Evolutionary conservation across 2,113 vertebrate species (phyloP), one percentile per base, ranked within the genome.

Genomic region (Apistogramma diplotaenia): DNA sequence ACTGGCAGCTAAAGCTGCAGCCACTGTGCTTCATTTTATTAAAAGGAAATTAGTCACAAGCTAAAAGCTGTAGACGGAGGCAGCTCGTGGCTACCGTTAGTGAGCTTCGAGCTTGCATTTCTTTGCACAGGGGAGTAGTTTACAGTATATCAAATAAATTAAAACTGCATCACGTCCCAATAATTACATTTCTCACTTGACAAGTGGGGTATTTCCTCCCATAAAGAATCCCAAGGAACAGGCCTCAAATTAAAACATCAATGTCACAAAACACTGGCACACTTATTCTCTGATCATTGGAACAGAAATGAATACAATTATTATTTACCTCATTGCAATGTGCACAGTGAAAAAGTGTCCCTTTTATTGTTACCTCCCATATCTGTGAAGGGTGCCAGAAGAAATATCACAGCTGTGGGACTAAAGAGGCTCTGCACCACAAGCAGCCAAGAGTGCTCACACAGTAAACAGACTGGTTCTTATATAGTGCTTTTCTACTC

Each of bases 21-120:
- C 54, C 57, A 49, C 18, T 58, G 61, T 78, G 53, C 78, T 88
- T 91, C 76, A 83, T 83, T 85, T 89, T 27, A 87, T 82, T 81
- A 83, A 57, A 71, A 85, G 54, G 21, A 81, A 79, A 93, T 83
- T 78, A 89, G 61, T 74, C 67, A 86, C 29, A 6, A 83, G 33
- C 6, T 35, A 76, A 79, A 72, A 61, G 37, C 46, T 33, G 43
- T 71, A 82, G 76, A 56, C 35, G 55, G n/a, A 79, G 56, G 31
- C 35, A 74, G 56, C 51, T 58, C 33, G 4, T 3, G 23, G 19
- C 58, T 78, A 55, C 61, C 2, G 19, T 55, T 5, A 23, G 56
- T 19, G 5, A 7, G 16, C 46, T 55, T 21, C 4, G 31, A 37
- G 43, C 49, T 23, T 10, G 13, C 49, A 11, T 29, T 40, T 0